phyloP scores from a whole-genome alignment of 2,888 invertebrate genomes.

The Drosophila paranaensis region DNA sequence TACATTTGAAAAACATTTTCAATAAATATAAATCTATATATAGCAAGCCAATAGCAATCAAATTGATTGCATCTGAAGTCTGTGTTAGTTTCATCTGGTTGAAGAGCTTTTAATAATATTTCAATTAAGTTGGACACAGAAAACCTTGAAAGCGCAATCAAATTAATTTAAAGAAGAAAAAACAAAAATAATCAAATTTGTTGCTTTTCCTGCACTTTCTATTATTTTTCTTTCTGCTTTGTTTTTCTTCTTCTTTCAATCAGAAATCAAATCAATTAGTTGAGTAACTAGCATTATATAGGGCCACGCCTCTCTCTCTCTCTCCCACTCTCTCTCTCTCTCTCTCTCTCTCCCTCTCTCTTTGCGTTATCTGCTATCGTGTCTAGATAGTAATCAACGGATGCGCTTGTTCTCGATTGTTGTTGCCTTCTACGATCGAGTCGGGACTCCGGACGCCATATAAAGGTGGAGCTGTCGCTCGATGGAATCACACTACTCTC shows the following conservation, averaged over 20 bases:
- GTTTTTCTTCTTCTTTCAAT: slow-evolving; percentile 2
- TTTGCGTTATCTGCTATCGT: slow-evolving; percentile 30
- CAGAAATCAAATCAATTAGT: slow-evolving; percentile 29
- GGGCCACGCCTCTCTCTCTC: neutral
- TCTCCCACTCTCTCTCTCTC: neutral
- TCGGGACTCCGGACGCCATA: slow-evolving; percentile 30
- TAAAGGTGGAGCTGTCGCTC: slow-evolving; percentile 25
- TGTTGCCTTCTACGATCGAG: slow-evolving; percentile 11
- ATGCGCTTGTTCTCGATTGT: slow-evolving; percentile 42
- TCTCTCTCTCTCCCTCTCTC: neutral
- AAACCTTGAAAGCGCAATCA: neutral
- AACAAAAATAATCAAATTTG: neutral
- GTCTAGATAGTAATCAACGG: slow-evolving; percentile 57
- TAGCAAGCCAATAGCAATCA: neutral
- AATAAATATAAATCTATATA: too few species aligned
- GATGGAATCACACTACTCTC: slow-evolving; percentile 37
- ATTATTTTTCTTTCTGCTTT: neutral
- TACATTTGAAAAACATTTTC: too few species aligned
- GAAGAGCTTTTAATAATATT: neutral
- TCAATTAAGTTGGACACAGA: neutral
- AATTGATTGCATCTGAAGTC: neutral
- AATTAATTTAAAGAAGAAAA: neutral
- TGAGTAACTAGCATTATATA: slow-evolving; percentile 36
- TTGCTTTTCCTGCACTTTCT: slow-evolving; percentile 7
- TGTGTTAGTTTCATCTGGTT: neutral